phyloP scores from a whole-genome alignment of 2,113 vertebrate species.

The Cheirogaleus medius region DNA sequence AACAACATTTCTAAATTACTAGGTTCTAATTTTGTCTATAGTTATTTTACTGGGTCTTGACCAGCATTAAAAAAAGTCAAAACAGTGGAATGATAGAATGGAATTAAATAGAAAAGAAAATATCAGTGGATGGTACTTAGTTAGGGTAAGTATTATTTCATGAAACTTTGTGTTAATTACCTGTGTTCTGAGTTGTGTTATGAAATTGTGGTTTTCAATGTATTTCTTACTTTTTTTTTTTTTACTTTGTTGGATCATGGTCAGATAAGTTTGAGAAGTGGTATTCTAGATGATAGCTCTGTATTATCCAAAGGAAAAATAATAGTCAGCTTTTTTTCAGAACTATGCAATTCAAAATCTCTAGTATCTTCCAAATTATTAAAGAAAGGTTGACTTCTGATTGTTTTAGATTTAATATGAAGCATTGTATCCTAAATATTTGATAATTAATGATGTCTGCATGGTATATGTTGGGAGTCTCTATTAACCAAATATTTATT shows the following conservation, averaged over 20 bases:
- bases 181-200: slow-evolving; percentile 2
- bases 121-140: neutral
- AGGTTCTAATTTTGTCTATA: slow-evolving; percentile 1
- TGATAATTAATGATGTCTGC: neutral
- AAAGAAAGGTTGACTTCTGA: neutral
- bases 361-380: slow-evolving; percentile 19
- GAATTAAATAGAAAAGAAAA: slow-evolving; percentile 39
- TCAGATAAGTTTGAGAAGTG: slow-evolving; percentile 9
- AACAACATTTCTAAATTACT: slow-evolving; percentile 18
- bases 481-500: slow-evolving; percentile 41
- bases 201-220: neutral
- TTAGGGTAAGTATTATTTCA: slow-evolving; percentile 14
- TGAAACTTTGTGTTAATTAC: slow-evolving; percentile 28
- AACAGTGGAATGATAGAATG: neutral
- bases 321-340: neutral
- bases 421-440: slow-evolving; percentile 8
- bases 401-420: slow-evolving; percentile 40
- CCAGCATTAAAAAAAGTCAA: slow-evolving; percentile 11
- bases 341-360: neutral
- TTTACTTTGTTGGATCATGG: neutral
- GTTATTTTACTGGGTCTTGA: slow-evolving; percentile 25
- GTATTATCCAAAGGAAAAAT: neutral
- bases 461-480: neutral
- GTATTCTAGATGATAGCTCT: neutral
- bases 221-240: neutral